Evolutionary conservation across 2,113 vertebrate genomes (phyloP).

Genomic region (Sciurus niger): DNA sequence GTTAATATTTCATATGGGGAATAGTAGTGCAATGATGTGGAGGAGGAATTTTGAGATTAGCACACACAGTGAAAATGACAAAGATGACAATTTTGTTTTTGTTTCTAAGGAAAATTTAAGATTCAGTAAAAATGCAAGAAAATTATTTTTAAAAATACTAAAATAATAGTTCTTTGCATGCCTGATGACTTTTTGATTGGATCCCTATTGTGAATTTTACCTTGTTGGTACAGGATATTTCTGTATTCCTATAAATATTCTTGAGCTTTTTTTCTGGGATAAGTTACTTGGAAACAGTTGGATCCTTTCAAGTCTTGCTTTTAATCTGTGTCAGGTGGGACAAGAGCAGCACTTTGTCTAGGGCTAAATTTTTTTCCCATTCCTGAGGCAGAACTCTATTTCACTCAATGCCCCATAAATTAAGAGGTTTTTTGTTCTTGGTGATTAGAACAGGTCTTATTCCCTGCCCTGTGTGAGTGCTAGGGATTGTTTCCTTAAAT

Average conservation of each 20-base stretch:
- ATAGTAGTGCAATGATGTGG: not conserved
- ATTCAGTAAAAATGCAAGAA: slow-evolving; percentile 41
- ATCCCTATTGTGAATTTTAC: slow-evolving; percentile 57
- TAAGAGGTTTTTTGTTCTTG: not conserved
- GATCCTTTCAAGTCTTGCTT: slow-evolving; percentile 65
- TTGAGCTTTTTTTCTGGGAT: not conserved
- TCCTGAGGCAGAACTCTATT: not conserved
- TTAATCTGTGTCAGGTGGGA: slow-evolving; percentile 56
- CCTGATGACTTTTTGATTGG: slow-evolving; percentile 53
- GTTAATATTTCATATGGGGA: slow-evolving; percentile 3
- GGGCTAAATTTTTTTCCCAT: not conserved
- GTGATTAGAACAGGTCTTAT: not conserved
- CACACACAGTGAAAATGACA: slow-evolving; percentile 50
- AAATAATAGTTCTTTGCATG: slow-evolving; percentile 52
- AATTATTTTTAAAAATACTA: slow-evolving; percentile 54
- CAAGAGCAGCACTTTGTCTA: slow-evolving; percentile 7
- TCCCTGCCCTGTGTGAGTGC: not conserved
- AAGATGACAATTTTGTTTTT: slow-evolving; percentile 17
- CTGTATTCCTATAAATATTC: slow-evolving; percentile 69
- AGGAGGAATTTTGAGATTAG: slow-evolving; percentile 62
- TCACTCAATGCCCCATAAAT: not conserved
- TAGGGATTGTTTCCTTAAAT: not conserved
- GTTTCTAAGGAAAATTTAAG: slow-evolving; percentile 55
- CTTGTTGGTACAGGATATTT: slow-evolving; percentile 52
- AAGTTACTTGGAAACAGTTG: slow-evolving; percentile 61